Base-by-base conservation (phyloP, 2,797 vertebrate species). In the Gambelia wislizenii region DNA sequence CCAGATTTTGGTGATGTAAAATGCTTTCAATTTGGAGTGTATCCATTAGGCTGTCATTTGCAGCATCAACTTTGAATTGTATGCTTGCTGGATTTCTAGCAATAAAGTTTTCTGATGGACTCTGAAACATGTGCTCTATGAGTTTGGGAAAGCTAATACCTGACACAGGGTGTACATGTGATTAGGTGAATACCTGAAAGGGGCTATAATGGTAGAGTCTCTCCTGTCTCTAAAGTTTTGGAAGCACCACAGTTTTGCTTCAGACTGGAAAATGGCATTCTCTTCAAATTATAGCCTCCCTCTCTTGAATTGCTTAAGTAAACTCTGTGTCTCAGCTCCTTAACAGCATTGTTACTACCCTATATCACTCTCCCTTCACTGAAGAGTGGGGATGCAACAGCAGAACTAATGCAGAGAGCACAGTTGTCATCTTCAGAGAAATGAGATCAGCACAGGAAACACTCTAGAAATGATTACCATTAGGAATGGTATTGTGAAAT, bases 401-500 rank as follows among this genome's bases (percentile, higher is more conserved):
- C 67, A 36, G 33, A 30, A n/a, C 69, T 30, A 82, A 54, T 72
- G 30, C 33, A 36, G 54, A 72, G 83, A 52, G 47, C 47, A 39
- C 18, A 52, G 67, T 72, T 81, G n/a, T 12, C 33, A 42, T 16
- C 3, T 76, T 25, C 27, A 54, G 25, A 54, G 47, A 25, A 59
- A 81, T 87, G 33, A 82, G 39, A 81, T 82, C 39, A 59, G 30
- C 12, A 36, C 61, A 86, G n/a, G 67, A 84, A 79, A 2, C 76
- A 39, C 78, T 20, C 30, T 56, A 47, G 30, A 81, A 81, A 72
- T 87, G 33, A 52, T 83, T 69, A 10, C 61, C 61, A 20, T 77
- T 86, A 52, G n/a, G 61, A 80, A 79, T 1, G 0, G 27, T 27
- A 44, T n/a, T 85, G 44, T 54, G 87, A 91, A 76, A 33, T 44